These are phyloP conservation scores for Drosophila cardini DNA, from an alignment of 1,140 invertebrate species.

Conservation along the genomic window DNA sequence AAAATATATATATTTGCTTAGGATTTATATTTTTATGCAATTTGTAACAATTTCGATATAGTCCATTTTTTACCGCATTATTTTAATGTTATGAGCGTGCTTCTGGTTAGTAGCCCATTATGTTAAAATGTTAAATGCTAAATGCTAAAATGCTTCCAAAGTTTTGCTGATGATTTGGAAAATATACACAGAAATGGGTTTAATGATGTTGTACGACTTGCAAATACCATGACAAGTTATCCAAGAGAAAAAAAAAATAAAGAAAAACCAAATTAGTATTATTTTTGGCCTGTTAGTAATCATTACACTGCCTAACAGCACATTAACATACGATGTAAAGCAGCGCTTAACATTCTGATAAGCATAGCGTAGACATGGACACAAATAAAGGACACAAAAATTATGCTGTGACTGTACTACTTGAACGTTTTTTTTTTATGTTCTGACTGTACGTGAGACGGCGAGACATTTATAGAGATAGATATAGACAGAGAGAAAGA, in stretches of 20 bases:
- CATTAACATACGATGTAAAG: slow-evolving; percentile 50
- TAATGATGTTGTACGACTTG: slow-evolving; percentile 65
- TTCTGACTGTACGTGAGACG: slow-evolving; percentile 57
- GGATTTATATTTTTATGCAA: slow-evolving; percentile 27
- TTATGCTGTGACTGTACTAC: slow-evolving; percentile 54
- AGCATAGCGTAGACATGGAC: slow-evolving; percentile 36
- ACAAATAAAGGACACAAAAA: slow-evolving; percentile 32
- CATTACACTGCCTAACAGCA: slow-evolving; percentile 50
- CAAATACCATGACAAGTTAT: slow-evolving; percentile 58
- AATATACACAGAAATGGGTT: slow-evolving; percentile 76
- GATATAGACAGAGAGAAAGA: slow-evolving; percentile 22
- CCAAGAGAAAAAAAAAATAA: slow-evolving; percentile 39
- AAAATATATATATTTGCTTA: slow-evolving; percentile 18
- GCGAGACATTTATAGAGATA: slow-evolving; percentile 50
- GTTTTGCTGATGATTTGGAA: slow-evolving; percentile 60
- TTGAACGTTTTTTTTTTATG: slow-evolving; percentile 39
- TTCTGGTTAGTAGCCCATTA: slow-evolving; percentile 55
- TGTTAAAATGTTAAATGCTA: slow-evolving; percentile 65
- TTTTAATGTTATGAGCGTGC: slow-evolving; percentile 65
- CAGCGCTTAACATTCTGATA: slow-evolving; percentile 49
- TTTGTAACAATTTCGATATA: slow-evolving; percentile 33
- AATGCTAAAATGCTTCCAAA: slow-evolving; percentile 46
- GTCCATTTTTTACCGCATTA: slow-evolving; percentile 27
- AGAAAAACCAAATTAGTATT: slow-evolving; percentile 63
- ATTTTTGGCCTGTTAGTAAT: slow-evolving; percentile 57